Evolutionary conservation across 2,113 vertebrate species (phyloP).

Genomic region (Xiphophorus maculatus): DNA sequence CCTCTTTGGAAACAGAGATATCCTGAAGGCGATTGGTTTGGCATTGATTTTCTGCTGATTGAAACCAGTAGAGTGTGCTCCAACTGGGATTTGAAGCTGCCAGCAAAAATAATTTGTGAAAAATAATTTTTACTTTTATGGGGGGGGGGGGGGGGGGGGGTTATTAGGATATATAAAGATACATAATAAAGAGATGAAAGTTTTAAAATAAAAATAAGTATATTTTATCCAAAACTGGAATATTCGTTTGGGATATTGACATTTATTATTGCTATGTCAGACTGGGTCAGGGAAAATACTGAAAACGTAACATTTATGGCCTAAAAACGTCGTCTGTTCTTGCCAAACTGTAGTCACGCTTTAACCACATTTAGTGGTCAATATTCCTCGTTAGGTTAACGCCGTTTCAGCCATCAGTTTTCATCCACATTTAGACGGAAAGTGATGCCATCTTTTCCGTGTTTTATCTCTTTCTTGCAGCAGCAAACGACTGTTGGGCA

Average conservation of each 20-base stretch:
- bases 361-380: no score
- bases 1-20: conserved; percentile 20
- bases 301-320: no score
- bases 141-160: no score
- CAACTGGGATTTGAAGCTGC: neutral
- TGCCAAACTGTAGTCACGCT: no score
- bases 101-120: neutral
- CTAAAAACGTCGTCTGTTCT: neutral
- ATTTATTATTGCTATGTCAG: no score
- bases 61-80: neutral
- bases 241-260: no score
- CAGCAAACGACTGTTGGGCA: neutral
- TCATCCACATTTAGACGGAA: neutral
- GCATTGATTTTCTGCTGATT: neutral
- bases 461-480: neutral
- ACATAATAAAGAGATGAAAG: no score
- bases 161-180: neutral
- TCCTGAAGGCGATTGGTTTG: neutral
- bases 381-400: neutral
- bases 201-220: no score
- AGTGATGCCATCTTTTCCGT: no score
- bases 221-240: no score
- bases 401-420: neutral
- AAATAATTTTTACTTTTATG: neutral
- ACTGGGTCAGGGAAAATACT: no score